These are phyloP conservation scores for Hucho hucho DNA, from an alignment of 2,113 vertebrate species.

Conservation along the genomic window DNA sequence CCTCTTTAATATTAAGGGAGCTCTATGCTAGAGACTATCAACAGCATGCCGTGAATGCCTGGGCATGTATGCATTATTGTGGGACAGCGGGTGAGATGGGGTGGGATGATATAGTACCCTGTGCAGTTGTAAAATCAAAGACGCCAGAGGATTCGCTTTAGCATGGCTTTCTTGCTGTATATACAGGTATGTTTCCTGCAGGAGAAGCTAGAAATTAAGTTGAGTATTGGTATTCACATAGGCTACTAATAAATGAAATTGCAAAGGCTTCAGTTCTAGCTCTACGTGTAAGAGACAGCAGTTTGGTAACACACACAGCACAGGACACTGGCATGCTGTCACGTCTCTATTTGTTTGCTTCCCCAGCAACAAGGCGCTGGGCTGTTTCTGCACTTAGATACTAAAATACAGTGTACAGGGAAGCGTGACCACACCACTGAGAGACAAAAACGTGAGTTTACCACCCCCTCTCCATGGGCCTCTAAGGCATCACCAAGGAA, in stretches of 20 bases:
- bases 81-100: constrained; percentile 5
- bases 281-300: constrained; percentile 6
- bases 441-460: constrained; percentile 43
- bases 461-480: constrained; percentile 19
- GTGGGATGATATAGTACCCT: not conserved
- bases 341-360: constrained; percentile 37
- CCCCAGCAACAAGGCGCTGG: constrained; percentile 32
- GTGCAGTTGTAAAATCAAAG: too few species aligned
- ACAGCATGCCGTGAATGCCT: constrained; percentile 34
- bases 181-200: too few species aligned
- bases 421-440: constrained; percentile 25
- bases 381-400: constrained; percentile 17
- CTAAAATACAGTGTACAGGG: constrained; percentile 3
- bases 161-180: too few species aligned
- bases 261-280: not conserved
- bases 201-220: too few species aligned
- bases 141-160: too few species aligned
- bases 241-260: not conserved
- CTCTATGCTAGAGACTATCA: constrained; percentile 47
- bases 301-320: not conserved
- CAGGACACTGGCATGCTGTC: constrained; percentile 22
- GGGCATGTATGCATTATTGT: constrained; percentile 20
- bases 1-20: constrained; percentile 30
- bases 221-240: too few species aligned
- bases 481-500: not conserved